Percentiles rank a stretch among this genome's conserved stretches.
Conservation (phyloP, 92 coral and sea anemone genomes). For the Heteractis magnifica region DNA sequence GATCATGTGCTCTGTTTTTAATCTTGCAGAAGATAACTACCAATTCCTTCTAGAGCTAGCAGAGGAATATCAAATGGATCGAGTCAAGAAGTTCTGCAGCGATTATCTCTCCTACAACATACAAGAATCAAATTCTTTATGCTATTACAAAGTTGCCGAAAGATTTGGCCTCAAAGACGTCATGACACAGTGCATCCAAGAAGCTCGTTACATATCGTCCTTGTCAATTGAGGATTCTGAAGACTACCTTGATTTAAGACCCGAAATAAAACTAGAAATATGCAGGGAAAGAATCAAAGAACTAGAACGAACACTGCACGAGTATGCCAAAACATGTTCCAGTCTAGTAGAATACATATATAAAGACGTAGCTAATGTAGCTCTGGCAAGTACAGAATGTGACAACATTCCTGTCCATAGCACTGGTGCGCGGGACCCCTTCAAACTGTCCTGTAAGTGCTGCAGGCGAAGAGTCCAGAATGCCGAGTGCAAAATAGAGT, state of each 20-base stretch:
- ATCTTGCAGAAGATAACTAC: conserved; percentile 42
- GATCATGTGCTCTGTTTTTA: background rate
- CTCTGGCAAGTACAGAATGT: conserved; percentile 41
- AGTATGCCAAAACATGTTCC: conserved; percentile 62
- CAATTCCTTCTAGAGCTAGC: conserved; percentile 69
- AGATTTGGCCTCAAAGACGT: conserved; percentile 49
- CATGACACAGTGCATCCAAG: conserved; percentile 50
- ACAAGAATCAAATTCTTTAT: conserved; percentile 57
- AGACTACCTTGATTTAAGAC: conserved; percentile 45
- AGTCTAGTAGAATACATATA: conserved; percentile 47
- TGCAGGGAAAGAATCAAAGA: conserved; percentile 54
- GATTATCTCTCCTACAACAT: conserved; percentile 61
- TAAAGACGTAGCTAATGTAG: conserved; percentile 46
- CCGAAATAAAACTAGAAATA: conserved; percentile 58
- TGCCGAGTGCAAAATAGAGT: conserved; percentile 53
- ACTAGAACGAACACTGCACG: conserved; percentile 61
- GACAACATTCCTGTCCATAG: conserved; percentile 59
- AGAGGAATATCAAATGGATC: conserved; percentile 77
- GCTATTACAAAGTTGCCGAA: conserved; percentile 62
- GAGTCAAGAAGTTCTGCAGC: conserved; percentile 60
- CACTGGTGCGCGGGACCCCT: conserved; percentile 48
- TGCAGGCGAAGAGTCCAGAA: conserved; percentile 75
- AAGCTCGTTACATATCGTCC: conserved; percentile 52
- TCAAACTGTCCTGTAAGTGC: conserved; percentile 73
- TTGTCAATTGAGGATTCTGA: conserved; percentile 49